Evolutionary conservation across 2,797 vertebrate species (phyloP), one percentile per base, ranked within the genome.

Genomic region (Peromyscus nudipes): DNA sequence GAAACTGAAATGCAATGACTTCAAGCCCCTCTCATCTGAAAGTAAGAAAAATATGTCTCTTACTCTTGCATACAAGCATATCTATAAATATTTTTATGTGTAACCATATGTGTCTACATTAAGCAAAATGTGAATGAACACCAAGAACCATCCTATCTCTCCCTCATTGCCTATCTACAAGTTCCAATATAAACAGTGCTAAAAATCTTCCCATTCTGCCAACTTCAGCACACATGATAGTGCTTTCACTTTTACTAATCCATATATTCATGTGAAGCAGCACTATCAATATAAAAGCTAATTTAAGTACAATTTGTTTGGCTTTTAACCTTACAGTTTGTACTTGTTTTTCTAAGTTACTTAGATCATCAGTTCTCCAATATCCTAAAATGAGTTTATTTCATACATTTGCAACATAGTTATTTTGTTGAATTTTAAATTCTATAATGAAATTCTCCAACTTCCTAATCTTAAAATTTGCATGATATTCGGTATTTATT

Each of bases 71-170:
- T 75, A 55, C 31, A 82, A 46, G 8, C 23, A 19, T 57, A 71
- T 62, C n/a, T 49, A 52, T 40, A 81, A 80, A 23, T 67, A 75
- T n/a, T 57, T 87, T 17, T 27, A 43, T 34, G 57, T 55, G 7
- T 76, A 88, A 82, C 9, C 46, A 76, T 49, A 25, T 87, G 29
- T 57, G 57, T 55, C 82, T 65, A 55, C 60, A 82, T 92, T 80
- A 95, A 88, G 52, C 49, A 95, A 91, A 80, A 95, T 49, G 8
- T 11, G 25, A 77, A 23, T 82, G 55, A 23, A 76, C 31, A 65
- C 37, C 16, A 57, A 46, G 4, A 55, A 65, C 27, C 67, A 46
- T 46, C n/a, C 29, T 37, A 65, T 11, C 29, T 65, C 46, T 65
- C n/a, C 71, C 49, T 27, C 21, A 65, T 64, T 95, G 43, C 43